Conservation (phyloP, 2,888 invertebrate species). For the Arenicola marina region DNA sequence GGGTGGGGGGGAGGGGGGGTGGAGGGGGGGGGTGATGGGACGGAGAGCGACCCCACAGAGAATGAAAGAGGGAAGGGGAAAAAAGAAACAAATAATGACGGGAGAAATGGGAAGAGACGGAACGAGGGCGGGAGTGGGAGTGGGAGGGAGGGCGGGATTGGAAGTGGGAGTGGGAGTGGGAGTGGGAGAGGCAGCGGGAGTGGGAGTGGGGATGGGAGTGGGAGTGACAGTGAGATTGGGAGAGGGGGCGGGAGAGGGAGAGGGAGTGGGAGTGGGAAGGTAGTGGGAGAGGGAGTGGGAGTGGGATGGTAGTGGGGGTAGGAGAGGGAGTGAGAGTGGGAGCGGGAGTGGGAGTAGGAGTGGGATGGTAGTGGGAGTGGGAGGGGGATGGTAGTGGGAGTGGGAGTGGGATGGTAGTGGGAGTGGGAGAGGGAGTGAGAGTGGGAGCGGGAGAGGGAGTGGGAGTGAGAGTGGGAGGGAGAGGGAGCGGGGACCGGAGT, state of each 20-base stretch:
- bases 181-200: no score
- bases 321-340: background rate
- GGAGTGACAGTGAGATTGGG: no score
- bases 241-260: no score
- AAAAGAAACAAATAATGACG: no score
- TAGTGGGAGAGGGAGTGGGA: background rate
- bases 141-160: background rate
- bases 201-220: background rate
- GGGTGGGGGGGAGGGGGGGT: background rate
- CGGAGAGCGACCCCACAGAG: background rate
- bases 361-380: background rate
- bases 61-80: background rate
- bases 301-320: background rate
- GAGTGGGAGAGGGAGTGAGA: no score
- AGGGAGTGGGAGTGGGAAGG: background rate
- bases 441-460: background rate
- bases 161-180: background rate
- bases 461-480: background rate
- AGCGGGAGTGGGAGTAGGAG: background rate
- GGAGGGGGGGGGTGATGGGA: background rate
- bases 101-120: background rate
- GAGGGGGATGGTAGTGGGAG: background rate
- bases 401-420: background rate
- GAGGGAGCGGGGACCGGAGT: background rate
- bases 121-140: background rate